Conservation (phyloP, 2,888 invertebrate species). For the Brachynemurus nebulosus region DNA sequence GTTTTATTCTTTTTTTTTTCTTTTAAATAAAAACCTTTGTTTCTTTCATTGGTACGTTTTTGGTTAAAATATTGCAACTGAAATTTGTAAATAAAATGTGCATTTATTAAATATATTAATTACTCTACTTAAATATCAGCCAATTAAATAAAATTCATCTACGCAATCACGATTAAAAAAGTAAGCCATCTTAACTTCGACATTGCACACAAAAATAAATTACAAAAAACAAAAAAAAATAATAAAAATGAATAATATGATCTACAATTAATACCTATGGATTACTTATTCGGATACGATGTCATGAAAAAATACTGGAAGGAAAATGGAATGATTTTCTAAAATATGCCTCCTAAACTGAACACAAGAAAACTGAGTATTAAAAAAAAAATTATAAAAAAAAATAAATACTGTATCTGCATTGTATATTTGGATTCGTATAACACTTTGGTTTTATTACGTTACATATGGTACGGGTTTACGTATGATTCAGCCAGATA, state of each 20-base stretch:
- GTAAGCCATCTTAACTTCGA: too few species aligned
- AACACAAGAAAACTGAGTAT: background rate
- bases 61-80: background rate
- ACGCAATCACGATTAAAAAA: too few species aligned
- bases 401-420: conserved; percentile 1
- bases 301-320: conserved; percentile 1
- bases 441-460: background rate
- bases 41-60: conserved; percentile 2
- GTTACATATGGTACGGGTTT: background rate
- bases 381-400: background rate
- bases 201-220: background rate
- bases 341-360: background rate
- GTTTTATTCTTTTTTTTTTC: background rate
- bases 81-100: background rate
- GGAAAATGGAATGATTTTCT: conserved; percentile 2
- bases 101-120: background rate
- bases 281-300: conserved; percentile 1
- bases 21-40: background rate
- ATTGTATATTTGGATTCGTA: background rate
- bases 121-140: background rate
- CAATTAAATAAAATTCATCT: background rate
- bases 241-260: background rate
- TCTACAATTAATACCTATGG: background rate
- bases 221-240: background rate
- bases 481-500: background rate